Conservation (phyloP, 2,113 vertebrate species). For the Pipra filicauda region DNA sequence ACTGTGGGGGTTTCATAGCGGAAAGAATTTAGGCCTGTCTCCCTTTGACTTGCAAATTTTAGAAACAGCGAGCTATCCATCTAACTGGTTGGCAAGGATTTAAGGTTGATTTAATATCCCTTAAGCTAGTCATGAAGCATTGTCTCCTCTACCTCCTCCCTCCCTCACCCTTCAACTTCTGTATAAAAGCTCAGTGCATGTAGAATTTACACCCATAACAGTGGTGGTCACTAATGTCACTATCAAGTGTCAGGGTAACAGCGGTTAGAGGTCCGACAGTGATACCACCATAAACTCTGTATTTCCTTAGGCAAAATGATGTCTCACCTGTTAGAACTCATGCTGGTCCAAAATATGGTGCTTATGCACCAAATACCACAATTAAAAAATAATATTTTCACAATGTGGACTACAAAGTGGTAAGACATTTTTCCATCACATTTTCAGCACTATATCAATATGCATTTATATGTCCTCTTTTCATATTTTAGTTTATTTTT, state of each 20-base stretch:
- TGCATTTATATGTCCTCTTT: background rate
- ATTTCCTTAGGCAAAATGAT: background rate
- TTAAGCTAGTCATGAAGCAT: conserved; percentile 4
- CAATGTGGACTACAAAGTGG: background rate
- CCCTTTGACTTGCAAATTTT: conserved; percentile 58
- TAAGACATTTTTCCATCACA: background rate
- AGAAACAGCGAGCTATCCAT: background rate
- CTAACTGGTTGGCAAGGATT: conserved; percentile 37
- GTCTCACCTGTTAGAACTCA: background rate
- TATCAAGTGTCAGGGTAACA: background rate
- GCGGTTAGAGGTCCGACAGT: background rate
- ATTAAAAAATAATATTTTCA: background rate
- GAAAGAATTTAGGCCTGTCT: conserved; percentile 35
- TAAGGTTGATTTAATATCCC: conserved; percentile 4
- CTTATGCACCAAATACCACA: background rate
- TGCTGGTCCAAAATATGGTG: background rate
- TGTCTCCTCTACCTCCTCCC: background rate
- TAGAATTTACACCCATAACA: background rate
- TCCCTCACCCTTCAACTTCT: background rate
- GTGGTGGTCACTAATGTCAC: background rate
- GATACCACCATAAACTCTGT: background rate
- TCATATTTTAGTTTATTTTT: background rate
- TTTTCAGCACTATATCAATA: background rate
- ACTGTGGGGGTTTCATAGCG: conserved; percentile 23
- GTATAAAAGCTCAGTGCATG: background rate